Conservation (phyloP, 2,888 invertebrate species). For the Diarsia mendica region DNA sequence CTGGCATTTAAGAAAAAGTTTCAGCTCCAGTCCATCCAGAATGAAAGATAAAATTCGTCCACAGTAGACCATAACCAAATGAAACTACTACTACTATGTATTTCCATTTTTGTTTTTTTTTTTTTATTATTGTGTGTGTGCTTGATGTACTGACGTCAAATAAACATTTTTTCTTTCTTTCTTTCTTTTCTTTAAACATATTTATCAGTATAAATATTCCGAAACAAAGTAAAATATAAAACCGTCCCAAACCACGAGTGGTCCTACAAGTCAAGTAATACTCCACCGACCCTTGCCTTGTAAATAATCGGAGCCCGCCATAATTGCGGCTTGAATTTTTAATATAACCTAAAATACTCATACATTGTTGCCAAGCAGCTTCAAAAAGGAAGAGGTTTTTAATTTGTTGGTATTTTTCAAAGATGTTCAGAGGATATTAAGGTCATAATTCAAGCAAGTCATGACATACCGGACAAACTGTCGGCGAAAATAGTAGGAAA, state of each 20-base stretch:
- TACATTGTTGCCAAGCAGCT: slow-evolving; percentile 1
- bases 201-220: background rate
- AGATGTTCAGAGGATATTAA: no score
- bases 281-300: slow-evolving; percentile 12
- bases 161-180: no score
- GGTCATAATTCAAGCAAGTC: no score
- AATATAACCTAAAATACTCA: slow-evolving; percentile 35
- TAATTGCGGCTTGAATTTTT: slow-evolving; percentile 63
- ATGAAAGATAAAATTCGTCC: background rate
- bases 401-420: background rate
- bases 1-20: no score
- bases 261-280: slow-evolving; percentile 37
- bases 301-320: slow-evolving; percentile 27
- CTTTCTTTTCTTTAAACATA: no score
- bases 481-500: no score
- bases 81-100: no score
- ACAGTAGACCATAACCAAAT: no score
- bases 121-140: no score
- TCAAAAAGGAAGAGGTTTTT: background rate
- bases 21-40: background rate
- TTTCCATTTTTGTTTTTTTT: no score
- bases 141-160: no score
- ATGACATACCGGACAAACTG: no score
- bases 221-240: slow-evolving; percentile 28
- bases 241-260: slow-evolving; percentile 18